Evolutionary conservation across 2,113 vertebrate genomes (phyloP).

Genomic region (Pelecanus crispus): DNA sequence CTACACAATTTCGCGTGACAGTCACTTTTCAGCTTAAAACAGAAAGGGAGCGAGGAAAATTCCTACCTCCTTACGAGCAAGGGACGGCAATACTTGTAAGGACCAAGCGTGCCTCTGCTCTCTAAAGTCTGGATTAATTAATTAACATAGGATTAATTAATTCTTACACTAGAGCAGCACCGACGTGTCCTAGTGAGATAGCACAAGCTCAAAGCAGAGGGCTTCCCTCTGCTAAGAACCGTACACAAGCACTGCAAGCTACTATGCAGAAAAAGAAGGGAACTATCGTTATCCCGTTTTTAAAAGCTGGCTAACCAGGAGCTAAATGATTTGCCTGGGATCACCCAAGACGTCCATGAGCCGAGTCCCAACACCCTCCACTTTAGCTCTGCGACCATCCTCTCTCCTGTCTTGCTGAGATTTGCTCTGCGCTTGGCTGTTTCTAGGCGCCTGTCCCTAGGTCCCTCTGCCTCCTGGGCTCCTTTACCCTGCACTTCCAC

Average conservation of each 20-base stretch:
- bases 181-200: not conserved
- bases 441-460: not conserved
- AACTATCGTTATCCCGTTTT: not conserved
- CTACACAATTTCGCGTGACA: not conserved
- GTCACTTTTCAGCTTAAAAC: constrained; percentile 16
- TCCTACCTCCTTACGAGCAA: not conserved
- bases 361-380: not conserved
- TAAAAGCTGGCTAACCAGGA: not conserved
- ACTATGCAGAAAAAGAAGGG: not conserved
- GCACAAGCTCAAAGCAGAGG: not conserved
- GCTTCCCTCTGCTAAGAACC: not conserved
- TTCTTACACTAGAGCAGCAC: not conserved
- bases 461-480: not conserved
- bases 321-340: not conserved
- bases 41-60: not conserved
- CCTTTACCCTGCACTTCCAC: fast-evolving
- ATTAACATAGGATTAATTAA: constrained; percentile 39
- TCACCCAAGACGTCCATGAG: not conserved
- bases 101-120: not conserved
- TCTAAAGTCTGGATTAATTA: constrained; percentile 27
- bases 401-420: not conserved
- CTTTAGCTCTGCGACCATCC: not conserved
- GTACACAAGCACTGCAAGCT: not conserved
- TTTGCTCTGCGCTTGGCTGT: fast-evolving
- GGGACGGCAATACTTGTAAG: not conserved